Conservation (phyloP, 1,140 invertebrate genomes). For the Drosophila mayri region DNA sequence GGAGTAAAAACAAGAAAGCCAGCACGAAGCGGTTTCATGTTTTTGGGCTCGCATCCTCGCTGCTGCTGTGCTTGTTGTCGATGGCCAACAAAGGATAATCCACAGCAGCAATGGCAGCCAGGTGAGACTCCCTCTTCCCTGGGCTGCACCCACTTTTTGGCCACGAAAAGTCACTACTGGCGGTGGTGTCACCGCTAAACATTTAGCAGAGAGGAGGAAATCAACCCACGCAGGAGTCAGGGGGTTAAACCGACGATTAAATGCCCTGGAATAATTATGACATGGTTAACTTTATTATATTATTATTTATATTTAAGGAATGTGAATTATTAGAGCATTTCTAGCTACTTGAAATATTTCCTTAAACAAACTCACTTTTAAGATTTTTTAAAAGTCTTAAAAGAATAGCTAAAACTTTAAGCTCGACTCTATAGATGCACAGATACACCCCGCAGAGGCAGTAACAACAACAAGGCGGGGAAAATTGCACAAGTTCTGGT, state of each 20-base stretch:
- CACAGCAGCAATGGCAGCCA: constrained; percentile 23
- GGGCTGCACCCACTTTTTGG: constrained; percentile 63
- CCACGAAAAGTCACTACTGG: constrained; percentile 36
- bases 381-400: too few species aligned
- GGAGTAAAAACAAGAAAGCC: constrained; percentile 31
- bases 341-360: background rate
- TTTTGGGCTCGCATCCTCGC: constrained; percentile 29
- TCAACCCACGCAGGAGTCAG: constrained; percentile 23
- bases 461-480: constrained; percentile 33
- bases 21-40: constrained; percentile 50
- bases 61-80: constrained; percentile 59
- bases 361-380: background rate
- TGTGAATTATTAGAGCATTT: too few species aligned
- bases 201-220: background rate
- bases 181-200: constrained; percentile 27
- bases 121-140: constrained; percentile 20
- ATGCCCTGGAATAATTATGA: too few species aligned
- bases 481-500: constrained; percentile 64
- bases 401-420: background rate
- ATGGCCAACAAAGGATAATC: constrained; percentile 82
- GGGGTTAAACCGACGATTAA: background rate
- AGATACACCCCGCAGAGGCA: constrained; percentile 42
- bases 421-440: background rate
- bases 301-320: too few species aligned
- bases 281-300: too few species aligned